Evolutionary conservation across 2,888 invertebrate species (phyloP).

Genomic region (Archaeoteleia sp.): DNA sequence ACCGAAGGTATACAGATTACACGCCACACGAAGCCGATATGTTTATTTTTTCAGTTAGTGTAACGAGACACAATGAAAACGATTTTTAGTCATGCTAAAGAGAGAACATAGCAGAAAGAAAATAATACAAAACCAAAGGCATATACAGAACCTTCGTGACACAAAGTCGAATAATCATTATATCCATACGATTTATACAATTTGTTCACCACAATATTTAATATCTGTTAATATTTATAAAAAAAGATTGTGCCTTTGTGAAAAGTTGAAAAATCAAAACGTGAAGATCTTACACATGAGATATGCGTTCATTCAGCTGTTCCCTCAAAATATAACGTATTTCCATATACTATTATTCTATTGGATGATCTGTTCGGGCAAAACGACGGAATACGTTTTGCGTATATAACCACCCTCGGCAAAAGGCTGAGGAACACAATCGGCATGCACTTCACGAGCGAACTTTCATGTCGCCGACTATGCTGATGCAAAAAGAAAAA

Average conservation of each 20-base stretch:
- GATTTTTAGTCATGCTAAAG: conserved; percentile 52
- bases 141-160: no score
- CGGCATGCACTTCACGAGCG: conserved; percentile 64
- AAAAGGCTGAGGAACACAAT: conserved; percentile 59
- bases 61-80: conserved; percentile 61
- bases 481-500: conserved; percentile 28
- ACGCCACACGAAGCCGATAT: conserved; percentile 55
- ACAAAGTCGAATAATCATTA: no score
- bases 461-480: conserved; percentile 67
- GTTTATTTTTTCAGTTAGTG: conserved; percentile 57
- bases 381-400: conserved; percentile 15
- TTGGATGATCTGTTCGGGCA: neutral
- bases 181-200: no score
- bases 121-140: no score
- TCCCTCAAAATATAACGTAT: neutral
- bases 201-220: no score
- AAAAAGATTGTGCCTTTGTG: no score
- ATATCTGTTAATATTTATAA: no score
- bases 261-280: conserved; percentile 18
- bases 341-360: conserved; percentile 16
- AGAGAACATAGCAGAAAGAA: no score
- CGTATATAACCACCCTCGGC: conserved; percentile 15
- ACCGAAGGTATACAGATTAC: conserved; percentile 63
- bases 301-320: neutral
- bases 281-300: conserved; percentile 1